A percentile compares a stretch with the other conserved stretches of the same genome.
These are phyloP conservation scores for Rattus rattus DNA, from an alignment of 2,113 vertebrate species.

Conservation along the genomic window DNA sequence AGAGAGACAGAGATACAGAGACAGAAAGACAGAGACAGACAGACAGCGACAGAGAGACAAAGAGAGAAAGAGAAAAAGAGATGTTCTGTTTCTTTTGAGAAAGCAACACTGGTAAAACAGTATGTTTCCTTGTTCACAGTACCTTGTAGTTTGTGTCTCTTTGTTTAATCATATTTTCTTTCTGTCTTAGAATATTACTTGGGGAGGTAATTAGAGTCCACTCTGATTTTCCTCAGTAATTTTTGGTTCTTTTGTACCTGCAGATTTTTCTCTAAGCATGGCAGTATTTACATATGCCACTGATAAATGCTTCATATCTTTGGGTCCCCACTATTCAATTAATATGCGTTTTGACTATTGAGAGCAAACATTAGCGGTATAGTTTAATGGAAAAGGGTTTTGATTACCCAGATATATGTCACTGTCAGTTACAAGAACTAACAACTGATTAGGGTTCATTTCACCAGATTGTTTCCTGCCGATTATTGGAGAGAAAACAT, in stretches of 20 bases:
- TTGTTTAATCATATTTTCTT: background rate
- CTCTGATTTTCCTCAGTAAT: background rate
- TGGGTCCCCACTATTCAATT: background rate
- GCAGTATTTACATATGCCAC: background rate
- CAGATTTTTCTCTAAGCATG: background rate
- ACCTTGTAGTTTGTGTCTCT: background rate
- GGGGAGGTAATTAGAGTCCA: background rate
- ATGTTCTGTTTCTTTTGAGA: background rate
- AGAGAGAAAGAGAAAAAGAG: background rate
- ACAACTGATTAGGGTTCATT: background rate
- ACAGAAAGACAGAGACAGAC: background rate
- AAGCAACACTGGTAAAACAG: no score
- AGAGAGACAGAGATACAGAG: background rate
- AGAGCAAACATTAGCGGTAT: fast-evolving
- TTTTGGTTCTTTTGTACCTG: background rate
- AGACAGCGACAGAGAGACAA: background rate
- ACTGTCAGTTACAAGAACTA: background rate
- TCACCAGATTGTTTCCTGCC: background rate
- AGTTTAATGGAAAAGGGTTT: background rate
- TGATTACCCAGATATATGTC: background rate
- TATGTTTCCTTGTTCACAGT: background rate
- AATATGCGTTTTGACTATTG: background rate
- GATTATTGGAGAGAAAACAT: background rate
- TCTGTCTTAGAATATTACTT: background rate
- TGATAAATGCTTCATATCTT: background rate